Percentiles rank a stretch among this genome's conserved stretches.
Evolutionary conservation across 2,797 vertebrate species (phyloP).

Genomic region (Alca torda): DNA sequence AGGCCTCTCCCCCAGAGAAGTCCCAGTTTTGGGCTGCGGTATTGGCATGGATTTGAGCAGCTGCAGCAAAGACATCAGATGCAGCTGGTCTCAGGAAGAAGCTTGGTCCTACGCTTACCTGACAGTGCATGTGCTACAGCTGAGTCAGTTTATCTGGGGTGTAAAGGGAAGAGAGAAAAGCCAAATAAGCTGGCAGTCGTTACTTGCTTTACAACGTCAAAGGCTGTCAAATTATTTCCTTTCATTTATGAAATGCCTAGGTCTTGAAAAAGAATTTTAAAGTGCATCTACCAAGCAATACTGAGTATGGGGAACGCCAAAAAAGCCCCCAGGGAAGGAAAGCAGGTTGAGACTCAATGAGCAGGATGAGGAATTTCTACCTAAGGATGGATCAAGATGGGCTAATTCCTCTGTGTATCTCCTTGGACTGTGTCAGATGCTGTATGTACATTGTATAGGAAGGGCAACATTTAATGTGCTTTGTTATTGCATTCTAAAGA

Average conservation of each 20-base stretch:
- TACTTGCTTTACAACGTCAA: background rate
- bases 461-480: background rate
- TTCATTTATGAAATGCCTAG: background rate
- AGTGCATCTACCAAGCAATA: background rate
- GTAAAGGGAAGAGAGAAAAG: background rate
- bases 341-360: background rate
- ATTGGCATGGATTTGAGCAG: background rate
- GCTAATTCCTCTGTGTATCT: background rate
- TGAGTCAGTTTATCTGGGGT: background rate
- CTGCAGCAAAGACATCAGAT: background rate
- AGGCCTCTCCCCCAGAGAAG: background rate
- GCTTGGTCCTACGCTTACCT: background rate
- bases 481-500: background rate
- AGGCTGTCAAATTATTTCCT: background rate
- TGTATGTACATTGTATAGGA: background rate
- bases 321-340: background rate
- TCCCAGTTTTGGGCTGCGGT: background rate
- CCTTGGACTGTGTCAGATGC: background rate
- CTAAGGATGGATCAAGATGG: background rate
- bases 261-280: background rate
- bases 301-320: background rate
- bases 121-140: rapidly evolving
- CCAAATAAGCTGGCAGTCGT: background rate
- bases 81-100: background rate
- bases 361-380: background rate